A percentile compares a stretch with the other conserved stretches of the same genome.
These are phyloP conservation scores for Psilopogon haemacephalus DNA, from an alignment of 2,113 vertebrate genomes.

Conservation along the genomic window DNA sequence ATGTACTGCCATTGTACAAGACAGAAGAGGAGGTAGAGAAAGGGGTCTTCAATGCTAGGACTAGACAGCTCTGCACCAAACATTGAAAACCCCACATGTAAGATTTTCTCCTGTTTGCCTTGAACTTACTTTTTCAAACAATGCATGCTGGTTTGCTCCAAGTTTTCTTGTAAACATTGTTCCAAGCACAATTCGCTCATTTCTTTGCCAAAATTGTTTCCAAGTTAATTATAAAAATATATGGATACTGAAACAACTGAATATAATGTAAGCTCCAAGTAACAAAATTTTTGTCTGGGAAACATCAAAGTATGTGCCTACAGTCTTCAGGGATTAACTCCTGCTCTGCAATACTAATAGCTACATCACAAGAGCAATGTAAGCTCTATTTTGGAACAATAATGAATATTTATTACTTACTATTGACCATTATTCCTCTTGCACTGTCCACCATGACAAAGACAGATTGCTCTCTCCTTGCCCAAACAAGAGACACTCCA, in stretches of 20 bases:
- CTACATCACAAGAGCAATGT: conserved; percentile 6
- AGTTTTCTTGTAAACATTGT: background rate
- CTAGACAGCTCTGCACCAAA: background rate
- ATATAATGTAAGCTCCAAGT: background rate
- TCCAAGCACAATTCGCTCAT: background rate
- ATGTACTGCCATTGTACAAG: fast-evolving
- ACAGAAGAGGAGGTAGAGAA: background rate
- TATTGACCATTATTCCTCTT: background rate
- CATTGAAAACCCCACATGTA: too few relatives aligned
- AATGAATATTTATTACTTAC: conserved; percentile 30
- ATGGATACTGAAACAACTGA: background rate
- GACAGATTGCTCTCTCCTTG: background rate
- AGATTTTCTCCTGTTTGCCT: background rate
- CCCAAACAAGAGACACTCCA: background rate
- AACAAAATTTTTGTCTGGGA: conserved; percentile 50
- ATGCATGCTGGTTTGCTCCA: fast-evolving
- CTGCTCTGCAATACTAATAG: conserved; percentile 37
- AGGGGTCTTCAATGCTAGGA: background rate
- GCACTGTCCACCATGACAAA: background rate
- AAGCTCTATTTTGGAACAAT: background rate
- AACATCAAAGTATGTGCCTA: conserved; percentile 29
- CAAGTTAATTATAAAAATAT: background rate
- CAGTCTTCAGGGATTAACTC: conserved; percentile 36
- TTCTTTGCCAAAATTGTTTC: background rate
- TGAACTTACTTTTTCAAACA: background rate